A percentile compares a stretch with the other conserved stretches of the same genome.
Evolutionary conservation across 2,888 invertebrate species (phyloP).

Genomic region (Tenthredo notha): DNA sequence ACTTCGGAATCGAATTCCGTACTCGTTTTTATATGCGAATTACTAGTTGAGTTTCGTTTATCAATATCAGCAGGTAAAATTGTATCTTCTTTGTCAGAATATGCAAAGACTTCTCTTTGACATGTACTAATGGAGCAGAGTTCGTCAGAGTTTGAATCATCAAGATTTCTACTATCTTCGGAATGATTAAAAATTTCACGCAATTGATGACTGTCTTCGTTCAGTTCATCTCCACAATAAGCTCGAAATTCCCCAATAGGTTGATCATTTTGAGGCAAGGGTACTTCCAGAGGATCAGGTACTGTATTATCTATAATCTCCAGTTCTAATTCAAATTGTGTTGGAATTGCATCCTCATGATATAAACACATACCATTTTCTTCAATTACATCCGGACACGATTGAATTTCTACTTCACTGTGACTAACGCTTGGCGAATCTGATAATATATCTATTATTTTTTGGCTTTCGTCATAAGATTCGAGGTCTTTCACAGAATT

Average conservation of each 20-base stretch:
- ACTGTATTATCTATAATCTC: conserved; percentile 69
- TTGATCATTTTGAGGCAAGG: conserved; percentile 58
- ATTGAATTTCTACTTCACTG: conserved; percentile 32
- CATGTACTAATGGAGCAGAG: not conserved
- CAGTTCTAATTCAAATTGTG: conserved; percentile 72
- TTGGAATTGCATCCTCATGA: conserved; percentile 70
- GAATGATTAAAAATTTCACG: not conserved
- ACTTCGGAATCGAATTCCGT: not conserved
- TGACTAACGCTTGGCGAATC: conserved; percentile 68
- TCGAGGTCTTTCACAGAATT: conserved; percentile 72
- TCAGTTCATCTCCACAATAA: not conserved
- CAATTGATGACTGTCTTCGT: not conserved
- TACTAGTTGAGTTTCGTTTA: not conserved
- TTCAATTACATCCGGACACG: not conserved
- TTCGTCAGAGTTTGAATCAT: conserved; percentile 12
- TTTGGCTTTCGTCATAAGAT: conserved; percentile 75
- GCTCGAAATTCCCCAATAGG: not conserved
- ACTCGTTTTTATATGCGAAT: not conserved
- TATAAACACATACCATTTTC: conserved; percentile 58
- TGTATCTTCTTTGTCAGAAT: not conserved
- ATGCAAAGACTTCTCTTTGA: not conserved
- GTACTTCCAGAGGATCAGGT: conserved; percentile 63
- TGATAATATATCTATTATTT: conserved; percentile 74
- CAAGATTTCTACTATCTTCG: not conserved
- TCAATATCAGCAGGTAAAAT: not conserved